Conservation (phyloP, 2,888 invertebrate genomes). For the Shargacucullia verbasci region DNA sequence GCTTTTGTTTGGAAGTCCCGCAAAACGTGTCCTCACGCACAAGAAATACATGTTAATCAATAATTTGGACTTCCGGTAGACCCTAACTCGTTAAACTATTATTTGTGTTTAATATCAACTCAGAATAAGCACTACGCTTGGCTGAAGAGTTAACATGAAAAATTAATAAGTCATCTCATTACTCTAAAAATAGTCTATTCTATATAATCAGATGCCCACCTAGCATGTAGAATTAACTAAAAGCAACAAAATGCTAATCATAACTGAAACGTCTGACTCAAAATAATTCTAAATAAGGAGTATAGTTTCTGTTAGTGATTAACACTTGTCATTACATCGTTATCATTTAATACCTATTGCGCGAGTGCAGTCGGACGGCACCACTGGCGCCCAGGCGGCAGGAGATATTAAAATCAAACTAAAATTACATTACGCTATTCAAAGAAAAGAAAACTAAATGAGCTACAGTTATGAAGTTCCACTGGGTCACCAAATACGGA, state of each 20-base stretch:
- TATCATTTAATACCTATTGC: slow-evolving; percentile 71
- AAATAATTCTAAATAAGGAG: slow-evolving; percentile 42
- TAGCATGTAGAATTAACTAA: slow-evolving; percentile 70
- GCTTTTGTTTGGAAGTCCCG: slow-evolving; percentile 9
- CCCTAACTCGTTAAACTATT: slow-evolving; percentile 4
- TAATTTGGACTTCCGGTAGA: not conserved
- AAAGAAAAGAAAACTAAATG: slow-evolving; percentile 71
- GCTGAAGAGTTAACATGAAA: slow-evolving; percentile 23
- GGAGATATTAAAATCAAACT: slow-evolving; percentile 70
- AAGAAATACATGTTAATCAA: slow-evolving; percentile 9
- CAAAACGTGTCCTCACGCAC: slow-evolving; percentile 29
- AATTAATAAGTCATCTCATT: slow-evolving; percentile 19
- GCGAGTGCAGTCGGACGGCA: slow-evolving; percentile 44
- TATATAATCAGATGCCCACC: slow-evolving; percentile 63
- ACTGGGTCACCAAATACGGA: slow-evolving; percentile 69
- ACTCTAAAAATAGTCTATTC: slow-evolving; percentile 39
- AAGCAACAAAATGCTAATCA: slow-evolving; percentile 72
- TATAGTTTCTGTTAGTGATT: slow-evolving; percentile 64
- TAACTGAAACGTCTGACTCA: slow-evolving; percentile 60
- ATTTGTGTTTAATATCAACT: slow-evolving; percentile 8
- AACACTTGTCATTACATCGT: slow-evolving; percentile 63
- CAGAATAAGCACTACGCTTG: slow-evolving; percentile 13
- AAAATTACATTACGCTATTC: slow-evolving; percentile 63
- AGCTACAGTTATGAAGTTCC: slow-evolving; percentile 75
- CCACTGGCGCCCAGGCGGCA: slow-evolving; percentile 39